A percentile compares a stretch with the other conserved stretches of the same genome.
Conservation (phyloP, 23 tunicate species). For the Aplidium turbinatum region DNA sequence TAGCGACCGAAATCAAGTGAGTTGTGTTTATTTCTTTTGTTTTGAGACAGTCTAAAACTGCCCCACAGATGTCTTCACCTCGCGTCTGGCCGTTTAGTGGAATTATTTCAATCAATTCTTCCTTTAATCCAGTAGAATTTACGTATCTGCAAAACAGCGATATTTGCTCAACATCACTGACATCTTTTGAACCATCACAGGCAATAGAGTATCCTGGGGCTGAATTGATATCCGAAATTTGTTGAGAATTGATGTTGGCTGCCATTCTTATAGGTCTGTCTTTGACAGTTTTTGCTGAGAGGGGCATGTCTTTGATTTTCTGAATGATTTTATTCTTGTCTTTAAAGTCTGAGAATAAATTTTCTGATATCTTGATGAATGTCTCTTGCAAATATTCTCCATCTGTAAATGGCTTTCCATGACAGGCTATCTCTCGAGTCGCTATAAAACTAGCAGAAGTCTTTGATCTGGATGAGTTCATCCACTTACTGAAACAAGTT, state of each 20-base stretch:
- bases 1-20: constrained; percentile 48
- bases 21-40: constrained; percentile 34
- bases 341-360: constrained; percentile 40
- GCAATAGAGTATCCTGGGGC: constrained; percentile 49
- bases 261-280: constrained; percentile 44
- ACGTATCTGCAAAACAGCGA: constrained; percentile 43
- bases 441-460: constrained; percentile 47
- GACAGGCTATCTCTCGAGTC: constrained; percentile 36
- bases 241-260: constrained; percentile 35
- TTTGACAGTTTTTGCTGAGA: constrained; percentile 37
- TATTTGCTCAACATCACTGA: constrained; percentile 39
- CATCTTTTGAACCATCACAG: constrained; percentile 46
- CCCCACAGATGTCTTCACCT: constrained; percentile 42
- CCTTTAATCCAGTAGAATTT: constrained; percentile 39
- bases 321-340: constrained; percentile 32
- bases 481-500: constrained; percentile 32
- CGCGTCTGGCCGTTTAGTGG: constrained; percentile 39
- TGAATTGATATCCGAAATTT: constrained; percentile 41
- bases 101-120: constrained; percentile 35
- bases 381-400: constrained; percentile 8
- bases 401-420: constrained; percentile 33
- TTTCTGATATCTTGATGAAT: constrained; percentile 19
- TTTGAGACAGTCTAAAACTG: constrained; percentile 36
- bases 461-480: constrained; percentile 28
- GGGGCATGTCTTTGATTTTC: constrained; percentile 45